Evolutionary conservation across 2,888 invertebrate species (phyloP).

Genomic region (Thyatira batis): DNA sequence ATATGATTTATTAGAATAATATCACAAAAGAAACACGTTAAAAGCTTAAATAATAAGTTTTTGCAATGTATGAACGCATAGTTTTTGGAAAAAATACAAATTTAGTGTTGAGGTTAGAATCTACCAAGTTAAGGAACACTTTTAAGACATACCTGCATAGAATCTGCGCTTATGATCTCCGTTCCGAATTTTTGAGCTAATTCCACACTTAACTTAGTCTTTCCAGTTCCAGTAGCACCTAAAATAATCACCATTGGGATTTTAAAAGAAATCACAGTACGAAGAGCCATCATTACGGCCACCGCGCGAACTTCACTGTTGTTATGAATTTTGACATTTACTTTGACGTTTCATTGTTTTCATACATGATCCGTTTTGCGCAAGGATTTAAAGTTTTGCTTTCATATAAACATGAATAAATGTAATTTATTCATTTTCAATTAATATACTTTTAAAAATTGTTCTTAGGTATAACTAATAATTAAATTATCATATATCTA

Average conservation of each 20-base stretch:
- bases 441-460: too few species aligned
- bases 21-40: background rate
- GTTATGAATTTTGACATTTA: conserved; percentile 49
- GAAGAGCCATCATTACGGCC: conserved; percentile 64
- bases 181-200: conserved; percentile 92
- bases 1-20: background rate
- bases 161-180: conserved; percentile 98
- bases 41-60: background rate
- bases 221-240: conserved; percentile 98
- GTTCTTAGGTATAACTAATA: too few species aligned
- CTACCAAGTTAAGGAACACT: background rate
- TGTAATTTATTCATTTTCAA: too few species aligned
- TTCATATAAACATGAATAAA: too few species aligned
- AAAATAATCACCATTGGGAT: conserved; percentile 93
- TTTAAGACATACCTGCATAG: conserved; percentile 92
- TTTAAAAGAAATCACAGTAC: conserved; percentile 62
- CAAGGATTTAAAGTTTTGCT: background rate
- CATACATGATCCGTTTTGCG: too few species aligned
- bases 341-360: background rate
- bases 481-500: too few species aligned
- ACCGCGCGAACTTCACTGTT: conserved; percentile 72
- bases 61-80: background rate
- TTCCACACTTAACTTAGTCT: conserved; percentile 97
- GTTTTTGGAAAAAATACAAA: conserved; percentile 6
- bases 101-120: conserved; percentile 56